Base-by-base conservation (phyloP, 1,140 invertebrate genomes). In the Dinoponera quadriceps region DNA sequence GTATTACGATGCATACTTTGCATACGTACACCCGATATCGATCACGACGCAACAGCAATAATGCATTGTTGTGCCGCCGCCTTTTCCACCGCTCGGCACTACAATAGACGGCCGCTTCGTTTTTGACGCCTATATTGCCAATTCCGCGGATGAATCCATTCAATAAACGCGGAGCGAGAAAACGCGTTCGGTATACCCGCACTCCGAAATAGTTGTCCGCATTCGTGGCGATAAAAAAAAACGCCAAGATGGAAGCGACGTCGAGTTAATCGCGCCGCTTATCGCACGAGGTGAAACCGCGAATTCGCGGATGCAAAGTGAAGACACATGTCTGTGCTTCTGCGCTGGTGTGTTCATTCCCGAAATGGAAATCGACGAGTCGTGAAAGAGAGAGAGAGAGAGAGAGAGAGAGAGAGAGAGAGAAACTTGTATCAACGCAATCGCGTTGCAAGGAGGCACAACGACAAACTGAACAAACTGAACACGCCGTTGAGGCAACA, bases 141-240 rank as follows among this genome's bases (percentile, higher is more conserved):
- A 78, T 68, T 29, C 18, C 63, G 51, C 33, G 44, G 63, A 78
- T 57, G 22, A 54, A 69, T 78, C 49, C 13, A 55, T 68, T 22
- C 16, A 68, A 44, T 48, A 18, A 54, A 44, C 18, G 33, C 18
- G 33, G 14, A 69, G 69, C 51, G 57, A 78, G 55, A 16, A 22
- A 29, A 29, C 20, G 44, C 29, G 68, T 38, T 66, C 68, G 33
- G n/a, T n/a, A n/a, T 20, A 74, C 9, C 25, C 38, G 25, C 16
- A 44, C 51, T 33, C n/a, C 11, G 22, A 44, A 49, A 27, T 66
- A 69, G 18, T 29, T 57, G 44, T 18, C 33, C 44, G 22, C n/a
- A 48, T 44, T 77, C 48, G 54, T 66, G n/a, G n/a, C 27, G 14
- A 48, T 16, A 54, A 27, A 20, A n/a, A 9, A 0, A 22, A 16